These are phyloP conservation scores for Steinernema carpocapsae DNA, from an alignment of 2,888 invertebrate genomes.

Conservation along the genomic window DNA sequence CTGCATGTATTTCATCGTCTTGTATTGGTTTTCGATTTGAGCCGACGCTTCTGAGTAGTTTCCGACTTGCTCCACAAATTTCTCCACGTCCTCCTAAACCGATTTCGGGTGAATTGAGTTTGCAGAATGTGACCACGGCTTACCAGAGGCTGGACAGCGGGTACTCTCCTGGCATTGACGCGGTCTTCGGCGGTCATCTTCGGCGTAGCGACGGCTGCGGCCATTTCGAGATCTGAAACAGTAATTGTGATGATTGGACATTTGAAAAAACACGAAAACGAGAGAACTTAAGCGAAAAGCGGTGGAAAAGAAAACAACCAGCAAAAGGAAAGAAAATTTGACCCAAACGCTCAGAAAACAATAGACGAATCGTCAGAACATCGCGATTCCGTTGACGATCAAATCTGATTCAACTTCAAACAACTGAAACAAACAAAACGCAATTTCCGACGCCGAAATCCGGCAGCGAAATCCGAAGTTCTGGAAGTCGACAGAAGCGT, in stretches of 20 bases:
- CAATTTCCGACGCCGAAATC: too few relatives aligned
- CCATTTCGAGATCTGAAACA: slow-evolving; percentile 15
- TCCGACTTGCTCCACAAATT: not conserved
- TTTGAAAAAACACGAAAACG: not conserved
- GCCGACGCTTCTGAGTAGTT: slow-evolving; percentile 24
- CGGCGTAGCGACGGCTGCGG: not conserved
- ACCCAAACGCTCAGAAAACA: too few relatives aligned
- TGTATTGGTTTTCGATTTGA: slow-evolving; percentile 16
- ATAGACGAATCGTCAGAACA: too few relatives aligned
- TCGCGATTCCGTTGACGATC: too few relatives aligned
- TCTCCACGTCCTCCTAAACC: slow-evolving; percentile 7
- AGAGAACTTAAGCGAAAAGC: too few relatives aligned
- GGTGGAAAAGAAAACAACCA: too few relatives aligned
- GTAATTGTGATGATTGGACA: not conserved
- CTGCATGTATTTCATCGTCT: slow-evolving; percentile 15
- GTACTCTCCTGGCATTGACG: not conserved
- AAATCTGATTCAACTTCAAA: too few relatives aligned
- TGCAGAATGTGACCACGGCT: not conserved
- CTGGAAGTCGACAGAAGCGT: too few relatives aligned
- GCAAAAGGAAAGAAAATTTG: too few relatives aligned
- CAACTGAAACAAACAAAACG: too few relatives aligned
- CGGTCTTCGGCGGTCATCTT: slow-evolving; percentile 20
- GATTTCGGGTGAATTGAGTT: not conserved
- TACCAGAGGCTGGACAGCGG: not conserved
- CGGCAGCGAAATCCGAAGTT: too few relatives aligned